A percentile compares a stretch with the other conserved stretches of the same genome.
Conservation (phyloP, 2,113 vertebrate genomes). For the Oreocharis arfaki region DNA sequence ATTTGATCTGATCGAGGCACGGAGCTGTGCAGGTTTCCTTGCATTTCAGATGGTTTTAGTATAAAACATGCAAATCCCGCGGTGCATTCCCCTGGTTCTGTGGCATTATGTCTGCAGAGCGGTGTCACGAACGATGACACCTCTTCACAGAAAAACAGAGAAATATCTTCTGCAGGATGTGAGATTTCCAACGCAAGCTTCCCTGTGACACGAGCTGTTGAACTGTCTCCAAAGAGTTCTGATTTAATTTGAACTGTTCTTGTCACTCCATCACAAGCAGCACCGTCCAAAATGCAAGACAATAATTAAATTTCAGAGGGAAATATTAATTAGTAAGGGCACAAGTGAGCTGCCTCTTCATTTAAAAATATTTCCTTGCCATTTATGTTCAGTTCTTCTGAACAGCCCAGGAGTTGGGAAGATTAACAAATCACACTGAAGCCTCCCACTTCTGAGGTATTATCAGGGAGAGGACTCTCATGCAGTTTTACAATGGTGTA, state of each 20-base stretch:
- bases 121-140: background rate
- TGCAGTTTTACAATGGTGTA: background rate
- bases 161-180: background rate
- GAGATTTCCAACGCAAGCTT: background rate
- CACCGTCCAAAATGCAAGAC: background rate
- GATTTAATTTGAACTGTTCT: background rate
- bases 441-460: background rate
- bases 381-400: background rate
- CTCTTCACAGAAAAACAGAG: background rate
- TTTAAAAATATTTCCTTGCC: slow-evolving; percentile 26
- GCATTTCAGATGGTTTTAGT: background rate
- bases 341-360: background rate
- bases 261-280: background rate
- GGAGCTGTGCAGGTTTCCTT: background rate
- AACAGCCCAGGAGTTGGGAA: background rate
- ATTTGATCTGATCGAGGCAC: background rate
- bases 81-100: background rate
- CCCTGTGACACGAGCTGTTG: background rate
- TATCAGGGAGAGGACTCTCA: background rate
- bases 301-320: slow-evolving; percentile 35
- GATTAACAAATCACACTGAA: slow-evolving; percentile 21
- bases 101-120: background rate
- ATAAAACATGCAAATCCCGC: slow-evolving; percentile 44
- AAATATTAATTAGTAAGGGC: slow-evolving; percentile 39
- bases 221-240: slow-evolving; percentile 27